Conservation (phyloP, 2,797 vertebrate species). For the Taeniopygia guttata region DNA sequence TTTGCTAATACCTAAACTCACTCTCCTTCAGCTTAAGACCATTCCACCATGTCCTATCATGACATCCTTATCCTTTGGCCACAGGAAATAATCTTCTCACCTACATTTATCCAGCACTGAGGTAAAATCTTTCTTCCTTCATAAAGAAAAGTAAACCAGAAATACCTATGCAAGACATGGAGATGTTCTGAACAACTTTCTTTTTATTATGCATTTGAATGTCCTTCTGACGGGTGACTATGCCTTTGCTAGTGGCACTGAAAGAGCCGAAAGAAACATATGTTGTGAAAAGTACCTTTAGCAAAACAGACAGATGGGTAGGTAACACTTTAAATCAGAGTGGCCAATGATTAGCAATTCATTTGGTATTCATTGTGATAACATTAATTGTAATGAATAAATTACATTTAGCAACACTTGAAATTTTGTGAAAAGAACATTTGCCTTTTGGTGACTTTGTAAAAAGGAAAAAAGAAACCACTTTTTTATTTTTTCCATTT, state of each 20-base stretch:
- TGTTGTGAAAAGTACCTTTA: constrained; percentile 46
- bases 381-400: constrained; percentile 56
- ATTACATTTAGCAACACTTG: constrained; percentile 29
- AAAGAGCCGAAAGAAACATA: constrained; percentile 51
- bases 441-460: constrained; percentile 3
- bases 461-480: neutral
- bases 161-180: neutral
- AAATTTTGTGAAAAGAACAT: neutral
- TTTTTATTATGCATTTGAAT: neutral
- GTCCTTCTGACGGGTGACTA: constrained; percentile 14
- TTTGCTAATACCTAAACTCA: neutral
- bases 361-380: constrained; percentile 40
- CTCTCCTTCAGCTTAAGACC: neutral
- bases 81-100: neutral
- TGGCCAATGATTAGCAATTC: constrained; percentile 51
- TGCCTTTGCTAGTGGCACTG: neutral
- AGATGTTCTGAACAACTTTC: neutral
- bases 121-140: neutral
- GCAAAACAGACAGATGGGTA: constrained; percentile 61
- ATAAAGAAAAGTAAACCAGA: neutral
- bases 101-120: neutral
- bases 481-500: neutral
- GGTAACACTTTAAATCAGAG: constrained; percentile 46
- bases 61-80: neutral
- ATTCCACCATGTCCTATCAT: neutral